Evolutionary conservation across 1,140 invertebrate genomes (phyloP).

Genomic region (Antheraea mylitta): DNA sequence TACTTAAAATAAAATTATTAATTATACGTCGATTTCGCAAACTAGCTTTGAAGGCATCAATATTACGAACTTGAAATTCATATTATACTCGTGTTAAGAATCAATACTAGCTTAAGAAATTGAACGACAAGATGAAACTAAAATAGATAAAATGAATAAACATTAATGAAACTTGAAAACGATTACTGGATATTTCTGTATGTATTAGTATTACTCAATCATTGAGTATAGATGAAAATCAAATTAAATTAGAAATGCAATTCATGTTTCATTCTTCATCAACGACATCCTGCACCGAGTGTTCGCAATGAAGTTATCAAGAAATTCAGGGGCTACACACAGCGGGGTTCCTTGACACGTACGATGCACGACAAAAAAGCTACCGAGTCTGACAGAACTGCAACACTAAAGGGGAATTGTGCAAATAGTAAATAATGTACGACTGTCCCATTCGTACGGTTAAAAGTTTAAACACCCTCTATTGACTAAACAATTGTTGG

Average conservation of each 20-base stretch:
- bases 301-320: conserved; percentile 74
- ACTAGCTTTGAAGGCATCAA: too few species aligned
- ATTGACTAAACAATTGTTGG: conserved; percentile 59
- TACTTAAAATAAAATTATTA: too few species aligned
- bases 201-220: too few species aligned
- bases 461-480: conserved; percentile 71
- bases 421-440: conserved; percentile 66
- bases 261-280: conserved; percentile 31
- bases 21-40: too few species aligned
- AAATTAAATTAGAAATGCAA: conserved; percentile 10
- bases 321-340: conserved; percentile 45
- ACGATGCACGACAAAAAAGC: conserved; percentile 48
- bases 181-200: too few species aligned
- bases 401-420: conserved; percentile 43
- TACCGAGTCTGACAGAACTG: conserved; percentile 33
- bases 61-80: too few species aligned
- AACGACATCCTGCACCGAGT: conserved; percentile 31
- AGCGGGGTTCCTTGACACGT: conserved; percentile 29
- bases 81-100: too few species aligned
- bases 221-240: too few species aligned
- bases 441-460: conserved; percentile 58
- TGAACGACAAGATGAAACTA: too few species aligned
- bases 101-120: too few species aligned
- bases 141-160: too few species aligned
- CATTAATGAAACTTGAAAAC: too few species aligned